Percentiles rank a stretch among this genome's conserved stretches.
Evolutionary conservation across 2,888 invertebrate genomes (phyloP).

Genomic region (Tenthredo distinguenda): DNA sequence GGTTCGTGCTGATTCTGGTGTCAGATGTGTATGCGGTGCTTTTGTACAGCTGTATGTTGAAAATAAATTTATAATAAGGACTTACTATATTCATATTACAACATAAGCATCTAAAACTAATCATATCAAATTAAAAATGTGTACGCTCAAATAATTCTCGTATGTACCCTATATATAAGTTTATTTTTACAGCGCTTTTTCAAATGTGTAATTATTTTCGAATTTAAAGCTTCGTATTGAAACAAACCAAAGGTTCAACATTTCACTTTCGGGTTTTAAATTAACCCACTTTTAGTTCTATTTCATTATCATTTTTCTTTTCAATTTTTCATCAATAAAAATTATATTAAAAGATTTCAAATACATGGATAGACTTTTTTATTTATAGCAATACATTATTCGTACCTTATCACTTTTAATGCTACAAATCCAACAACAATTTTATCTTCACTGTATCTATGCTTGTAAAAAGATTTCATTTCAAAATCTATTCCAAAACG

Average conservation of each 20-base stretch:
- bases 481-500: neutral
- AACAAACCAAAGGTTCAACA: slow-evolving; percentile 21
- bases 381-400: slow-evolving; percentile 8
- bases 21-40: slow-evolving; percentile 65
- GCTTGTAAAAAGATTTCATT: neutral
- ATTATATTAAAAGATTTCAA: neutral
- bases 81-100: slow-evolving; percentile 58
- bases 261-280: neutral
- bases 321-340: slow-evolving; percentile 40
- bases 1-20: slow-evolving; percentile 50
- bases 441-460: neutral
- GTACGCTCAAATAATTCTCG: slow-evolving; percentile 39
- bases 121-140: slow-evolving; percentile 62
- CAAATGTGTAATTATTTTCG: slow-evolving; percentile 36
- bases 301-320: slow-evolving; percentile 6
- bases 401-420: neutral
- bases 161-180: slow-evolving; percentile 26
- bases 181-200: slow-evolving; percentile 41
- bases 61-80: slow-evolving; percentile 42
- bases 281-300: neutral
- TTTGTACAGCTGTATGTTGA: slow-evolving; percentile 63
- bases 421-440: neutral
- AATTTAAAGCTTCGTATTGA: slow-evolving; percentile 22
- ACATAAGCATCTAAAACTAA: slow-evolving; percentile 57
- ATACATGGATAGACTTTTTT: neutral